These are phyloP conservation scores for Scleropages formosus DNA, from an alignment of 2,797 vertebrate species.

Conservation along the genomic window DNA sequence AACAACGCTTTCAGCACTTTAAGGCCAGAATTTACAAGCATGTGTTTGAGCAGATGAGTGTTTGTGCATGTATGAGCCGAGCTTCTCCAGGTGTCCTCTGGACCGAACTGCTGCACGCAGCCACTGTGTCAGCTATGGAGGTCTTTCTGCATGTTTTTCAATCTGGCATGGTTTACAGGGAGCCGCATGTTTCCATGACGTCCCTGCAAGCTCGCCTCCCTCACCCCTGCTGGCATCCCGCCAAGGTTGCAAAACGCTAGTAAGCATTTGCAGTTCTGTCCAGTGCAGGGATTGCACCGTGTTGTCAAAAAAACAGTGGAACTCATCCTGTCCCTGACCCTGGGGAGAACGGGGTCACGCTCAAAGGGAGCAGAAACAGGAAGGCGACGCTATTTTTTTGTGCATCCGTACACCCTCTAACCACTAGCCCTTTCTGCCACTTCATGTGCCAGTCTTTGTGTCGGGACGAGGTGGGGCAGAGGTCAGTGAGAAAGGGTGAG, in stretches of 20 bases:
- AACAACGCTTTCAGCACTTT: slow-evolving; percentile 64
- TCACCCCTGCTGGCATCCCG: slow-evolving; percentile 19
- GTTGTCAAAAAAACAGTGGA: slow-evolving; percentile 20
- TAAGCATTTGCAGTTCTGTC: neutral
- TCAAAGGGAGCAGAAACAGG: neutral
- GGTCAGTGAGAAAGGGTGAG: neutral
- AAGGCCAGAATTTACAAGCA: neutral
- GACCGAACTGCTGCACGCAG: slow-evolving; percentile 34
- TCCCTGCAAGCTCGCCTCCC: slow-evolving; percentile 34
- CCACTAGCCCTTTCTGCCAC: neutral
- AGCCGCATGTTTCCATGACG: slow-evolving; percentile 57
- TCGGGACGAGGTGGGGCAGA: neutral
- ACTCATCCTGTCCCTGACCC: slow-evolving; percentile 24
- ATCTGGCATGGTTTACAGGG: slow-evolving; percentile 49
- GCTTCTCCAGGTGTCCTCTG: slow-evolving; percentile 46
- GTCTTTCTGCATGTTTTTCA: slow-evolving; percentile 31
- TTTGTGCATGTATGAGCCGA: neutral
- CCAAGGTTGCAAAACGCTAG: neutral
- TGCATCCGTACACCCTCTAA: neutral
- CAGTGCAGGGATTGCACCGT: neutral
- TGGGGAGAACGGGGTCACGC: slow-evolving; percentile 4
- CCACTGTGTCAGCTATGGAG: slow-evolving; percentile 20
- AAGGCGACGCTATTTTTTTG: neutral
- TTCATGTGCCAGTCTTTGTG: neutral
- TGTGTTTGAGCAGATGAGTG: neutral